phyloP scores from a whole-genome alignment of 2,888 invertebrate genomes.

The Hirtodrosophila alboralis region DNA sequence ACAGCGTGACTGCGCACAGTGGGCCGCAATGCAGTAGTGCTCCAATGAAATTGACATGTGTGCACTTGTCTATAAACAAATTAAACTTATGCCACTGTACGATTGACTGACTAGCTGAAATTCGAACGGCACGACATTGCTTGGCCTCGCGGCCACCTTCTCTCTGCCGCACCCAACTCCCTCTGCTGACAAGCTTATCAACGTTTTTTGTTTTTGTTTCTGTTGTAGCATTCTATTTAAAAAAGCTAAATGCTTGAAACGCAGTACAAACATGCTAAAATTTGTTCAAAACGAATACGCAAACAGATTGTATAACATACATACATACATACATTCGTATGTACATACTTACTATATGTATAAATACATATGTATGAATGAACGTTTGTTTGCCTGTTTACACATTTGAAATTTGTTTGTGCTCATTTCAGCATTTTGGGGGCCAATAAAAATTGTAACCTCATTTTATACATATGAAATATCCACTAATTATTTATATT shows the following conservation, averaged over 20 bases:
- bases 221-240: slow-evolving; percentile 64
- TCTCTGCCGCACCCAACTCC: background rate
- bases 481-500: slow-evolving; percentile 42
- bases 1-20: slow-evolving; percentile 41
- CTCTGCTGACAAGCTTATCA: slow-evolving; percentile 37
- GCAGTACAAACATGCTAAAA: slow-evolving; percentile 60
- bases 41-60: slow-evolving; percentile 1
- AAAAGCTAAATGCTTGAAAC: slow-evolving; percentile 51
- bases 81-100: slow-evolving; percentile 45
- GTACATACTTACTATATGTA: slow-evolving; percentile 4
- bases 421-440: slow-evolving; percentile 13
- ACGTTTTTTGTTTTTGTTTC: slow-evolving; percentile 53
- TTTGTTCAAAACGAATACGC: slow-evolving; percentile 57
- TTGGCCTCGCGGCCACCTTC: slow-evolving; percentile 50
- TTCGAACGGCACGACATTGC: slow-evolving; percentile 66
- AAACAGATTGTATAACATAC: slow-evolving; percentile 29
- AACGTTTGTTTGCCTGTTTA: slow-evolving; percentile 21
- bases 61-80: background rate
- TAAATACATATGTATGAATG: slow-evolving; percentile 1
- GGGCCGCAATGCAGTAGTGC: background rate
- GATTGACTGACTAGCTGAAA: slow-evolving; percentile 47
- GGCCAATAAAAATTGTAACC: slow-evolving; percentile 38
- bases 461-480: slow-evolving; percentile 23
- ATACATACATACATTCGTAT: too few species aligned
- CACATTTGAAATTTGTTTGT: slow-evolving; percentile 36